These are phyloP conservation scores for Melipona beecheii DNA, from an alignment of 2,888 invertebrate species.

Conservation along the genomic window DNA sequence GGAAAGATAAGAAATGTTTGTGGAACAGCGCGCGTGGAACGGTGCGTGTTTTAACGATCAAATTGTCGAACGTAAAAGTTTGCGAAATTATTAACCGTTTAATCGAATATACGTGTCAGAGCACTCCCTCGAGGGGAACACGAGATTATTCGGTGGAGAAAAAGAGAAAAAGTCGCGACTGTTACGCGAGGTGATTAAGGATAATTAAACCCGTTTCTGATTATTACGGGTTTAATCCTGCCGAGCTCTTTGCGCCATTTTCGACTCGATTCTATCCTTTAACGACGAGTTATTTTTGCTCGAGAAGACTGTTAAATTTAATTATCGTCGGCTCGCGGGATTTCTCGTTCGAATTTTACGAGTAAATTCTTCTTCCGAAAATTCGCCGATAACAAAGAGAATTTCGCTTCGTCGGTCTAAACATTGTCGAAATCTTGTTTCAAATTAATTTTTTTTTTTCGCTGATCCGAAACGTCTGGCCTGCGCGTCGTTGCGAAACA, in stretches of 20 bases:
- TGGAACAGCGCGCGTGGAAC: not conserved
- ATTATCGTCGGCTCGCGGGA: not conserved
- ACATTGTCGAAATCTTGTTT: conserved; percentile 4
- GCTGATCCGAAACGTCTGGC: conserved; percentile 5
- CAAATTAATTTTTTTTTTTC: conserved; percentile 31
- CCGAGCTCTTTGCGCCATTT: not conserved
- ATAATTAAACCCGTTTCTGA: conserved; percentile 27
- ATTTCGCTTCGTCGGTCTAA: conserved; percentile 17
- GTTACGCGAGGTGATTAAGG: conserved; percentile 8
- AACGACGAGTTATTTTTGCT: not conserved
- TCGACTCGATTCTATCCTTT: not conserved
- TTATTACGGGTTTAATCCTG: conserved; percentile 22
- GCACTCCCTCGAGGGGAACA: not conserved
- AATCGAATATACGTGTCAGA: not conserved
- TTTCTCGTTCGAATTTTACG: not conserved
- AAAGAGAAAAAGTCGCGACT: not conserved
- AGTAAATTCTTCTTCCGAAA: not conserved
- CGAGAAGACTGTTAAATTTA: not conserved
- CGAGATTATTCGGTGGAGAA: not conserved
- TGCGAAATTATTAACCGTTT: conserved; percentile 5
- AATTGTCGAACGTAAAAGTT: conserved; percentile 4
- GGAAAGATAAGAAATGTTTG: conserved; percentile 34
- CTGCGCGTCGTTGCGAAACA: not conserved
- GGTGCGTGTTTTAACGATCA: conserved; percentile 9
- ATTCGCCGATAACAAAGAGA: conserved; percentile 5